Evolutionary conservation across 2,888 invertebrate genomes (phyloP), one percentile per base, ranked within the genome.

Genomic region (Ectemnius lituratus): DNA sequence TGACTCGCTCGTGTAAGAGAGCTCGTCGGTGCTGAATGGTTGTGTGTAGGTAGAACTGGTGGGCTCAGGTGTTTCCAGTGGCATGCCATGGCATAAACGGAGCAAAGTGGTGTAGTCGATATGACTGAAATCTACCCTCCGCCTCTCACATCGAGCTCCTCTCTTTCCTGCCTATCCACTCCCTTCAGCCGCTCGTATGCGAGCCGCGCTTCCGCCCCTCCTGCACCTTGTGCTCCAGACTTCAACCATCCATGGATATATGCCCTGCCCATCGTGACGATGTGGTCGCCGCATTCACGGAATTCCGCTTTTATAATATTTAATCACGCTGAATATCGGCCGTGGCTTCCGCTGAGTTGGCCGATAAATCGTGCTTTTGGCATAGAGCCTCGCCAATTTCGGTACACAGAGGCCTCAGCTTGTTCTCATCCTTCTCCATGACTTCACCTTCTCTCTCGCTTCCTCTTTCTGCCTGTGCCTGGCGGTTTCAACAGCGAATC

Each of bases 41-140:
- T 11, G 57, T 47, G 62, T 37, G 63, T 49, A 60, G 79, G 65
- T 61, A 69, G 72, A 46, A 47, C 70, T 75, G 64, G 72, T 72
- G 80, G 83, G 76, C 83, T 87, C 86, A 85, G 86, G 86, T 86
- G 87, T 86, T 86, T 81, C 76, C 62, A 81, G 62, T 70, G 75
- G 80, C 81, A 80, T 82, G 70, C 76, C 76, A 76, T 67, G 76
- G 81, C 73, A 82, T 73, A 82, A 37, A 81, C 78, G 77, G 79
- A 79, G 85, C 75, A 84, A 86, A 88, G 87, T 88, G 85, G 84
- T 80, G 80, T 87, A 87, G 87, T 88, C 88, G 88, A 88, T 88
- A 88, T 88, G 84, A 86, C 85, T 83, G 85, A 85, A 83, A 80
- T 11, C 80, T 80, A 75, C 76, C 47, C 73, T 64, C 73, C 63